A percentile compares a stretch with the other conserved stretches of the same genome.
Conservation (phyloP, 2,797 vertebrate species). For the Hydrolagus colliei region DNA sequence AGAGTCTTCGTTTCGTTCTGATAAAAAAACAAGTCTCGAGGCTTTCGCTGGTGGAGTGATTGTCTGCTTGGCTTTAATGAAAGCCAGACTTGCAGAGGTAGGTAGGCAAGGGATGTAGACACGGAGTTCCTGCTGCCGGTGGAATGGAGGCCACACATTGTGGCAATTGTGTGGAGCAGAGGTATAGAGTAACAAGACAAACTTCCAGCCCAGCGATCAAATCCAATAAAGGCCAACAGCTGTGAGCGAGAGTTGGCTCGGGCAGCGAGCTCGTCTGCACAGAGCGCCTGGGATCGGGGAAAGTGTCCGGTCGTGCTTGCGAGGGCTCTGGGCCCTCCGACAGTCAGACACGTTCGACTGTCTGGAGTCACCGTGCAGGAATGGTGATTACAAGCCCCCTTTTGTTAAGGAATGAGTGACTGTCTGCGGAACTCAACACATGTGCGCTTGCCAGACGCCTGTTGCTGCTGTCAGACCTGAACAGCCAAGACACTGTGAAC, state of each 20-base stretch:
- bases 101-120: neutral
- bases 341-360: slow-evolving; percentile 12
- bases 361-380: slow-evolving; percentile 23
- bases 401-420: slow-evolving; percentile 24
- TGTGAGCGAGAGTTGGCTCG: slow-evolving; percentile 12
- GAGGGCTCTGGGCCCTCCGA: slow-evolving; percentile 5
- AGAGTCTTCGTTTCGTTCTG: no score
- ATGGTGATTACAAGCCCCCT: slow-evolving; percentile 30
- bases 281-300: neutral
- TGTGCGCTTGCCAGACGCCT: slow-evolving; percentile 13
- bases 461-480: slow-evolving; percentile 23
- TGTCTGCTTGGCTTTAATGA: slow-evolving; percentile 1
- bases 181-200: slow-evolving; percentile 3
- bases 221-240: slow-evolving; percentile 25
- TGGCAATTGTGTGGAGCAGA: slow-evolving; percentile 10
- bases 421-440: slow-evolving; percentile 12
- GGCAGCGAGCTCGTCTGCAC: slow-evolving; percentile 17
- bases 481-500: neutral
- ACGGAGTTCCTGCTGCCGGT: neutral
- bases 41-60: neutral
- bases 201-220: slow-evolving; percentile 8
- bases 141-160: neutral
- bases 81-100: slow-evolving; percentile 20
- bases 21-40: neutral
- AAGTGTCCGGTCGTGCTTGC: slow-evolving; percentile 8